phyloP scores from a whole-genome alignment of 2,113 vertebrate species.

The Acanthisitta chloris region DNA sequence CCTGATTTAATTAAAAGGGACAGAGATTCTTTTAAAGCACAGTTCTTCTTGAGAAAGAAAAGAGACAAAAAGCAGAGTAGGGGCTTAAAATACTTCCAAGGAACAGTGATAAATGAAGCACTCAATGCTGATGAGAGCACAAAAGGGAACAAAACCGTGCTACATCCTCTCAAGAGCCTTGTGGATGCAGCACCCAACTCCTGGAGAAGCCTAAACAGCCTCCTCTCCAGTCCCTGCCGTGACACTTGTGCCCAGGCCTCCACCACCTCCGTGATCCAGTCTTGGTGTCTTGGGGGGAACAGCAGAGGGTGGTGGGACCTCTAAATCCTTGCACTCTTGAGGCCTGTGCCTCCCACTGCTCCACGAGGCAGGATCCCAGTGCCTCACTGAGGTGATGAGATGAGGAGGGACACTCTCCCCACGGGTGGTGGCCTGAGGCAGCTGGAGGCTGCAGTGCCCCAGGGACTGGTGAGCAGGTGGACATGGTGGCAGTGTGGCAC shows the following conservation, averaged over 20 bases:
- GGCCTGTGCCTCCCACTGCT: too few relatives aligned
- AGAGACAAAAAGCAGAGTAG: not conserved
- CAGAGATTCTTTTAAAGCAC: not conserved
- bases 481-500: too few relatives aligned
- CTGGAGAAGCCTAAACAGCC: too few relatives aligned
- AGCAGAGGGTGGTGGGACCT: fast-evolving
- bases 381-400: not conserved
- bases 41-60: not conserved
- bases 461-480: too few relatives aligned
- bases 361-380: too few relatives aligned
- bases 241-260: fast-evolving
- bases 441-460: not conserved
- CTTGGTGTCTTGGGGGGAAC: not conserved
- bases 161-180: too few relatives aligned
- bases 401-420: too few relatives aligned
- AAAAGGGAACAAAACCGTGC: fast-evolving
- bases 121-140: fast-evolving
- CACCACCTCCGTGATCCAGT: fast-evolving
- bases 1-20: not conserved
- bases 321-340: too few relatives aligned
- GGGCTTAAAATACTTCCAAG: not conserved
- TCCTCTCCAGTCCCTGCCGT: not conserved
- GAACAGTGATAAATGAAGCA: not conserved
- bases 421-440: fast-evolving
- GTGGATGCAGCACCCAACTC: not conserved